Percentiles rank a stretch among this genome's conserved stretches.
phyloP scores from a whole-genome alignment of 2,113 vertebrate genomes.

The Lepus timidus region DNA sequence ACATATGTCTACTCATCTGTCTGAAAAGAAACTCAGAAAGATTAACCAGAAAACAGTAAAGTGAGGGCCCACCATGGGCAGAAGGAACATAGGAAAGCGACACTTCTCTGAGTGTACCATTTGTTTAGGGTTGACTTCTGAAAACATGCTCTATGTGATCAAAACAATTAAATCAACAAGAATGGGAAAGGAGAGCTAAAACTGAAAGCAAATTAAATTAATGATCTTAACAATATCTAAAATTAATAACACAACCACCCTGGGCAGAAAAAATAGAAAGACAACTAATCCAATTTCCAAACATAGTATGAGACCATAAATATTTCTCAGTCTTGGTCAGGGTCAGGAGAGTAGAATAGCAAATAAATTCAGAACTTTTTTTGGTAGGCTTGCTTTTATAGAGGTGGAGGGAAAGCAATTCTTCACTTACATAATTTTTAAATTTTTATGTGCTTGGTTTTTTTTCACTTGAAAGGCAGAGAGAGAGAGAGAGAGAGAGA shows the following conservation, averaged over 20 bases:
- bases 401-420: background rate
- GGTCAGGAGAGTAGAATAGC: background rate
- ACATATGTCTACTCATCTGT: background rate
- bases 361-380: background rate
- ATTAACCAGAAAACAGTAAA: background rate
- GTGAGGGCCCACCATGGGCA: background rate
- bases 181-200: background rate
- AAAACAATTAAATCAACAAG: slow-evolving; percentile 24
- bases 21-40: background rate
- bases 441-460: too few species aligned
- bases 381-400: background rate
- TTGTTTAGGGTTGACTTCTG: background rate
- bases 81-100: background rate
- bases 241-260: background rate
- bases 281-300: slow-evolving; percentile 3
- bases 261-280: background rate
- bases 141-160: background rate
- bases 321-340: background rate
- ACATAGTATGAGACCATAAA: background rate
- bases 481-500: too few species aligned
- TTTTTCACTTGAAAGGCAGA: too few species aligned
- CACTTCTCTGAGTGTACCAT: background rate
- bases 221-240: slow-evolving; percentile 20
- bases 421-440: background rate
- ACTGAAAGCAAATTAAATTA: slow-evolving; percentile 25